These are phyloP conservation scores for Oncopodura yosiiana DNA, from an alignment of 1,140 invertebrate genomes.

Conservation along the genomic window DNA sequence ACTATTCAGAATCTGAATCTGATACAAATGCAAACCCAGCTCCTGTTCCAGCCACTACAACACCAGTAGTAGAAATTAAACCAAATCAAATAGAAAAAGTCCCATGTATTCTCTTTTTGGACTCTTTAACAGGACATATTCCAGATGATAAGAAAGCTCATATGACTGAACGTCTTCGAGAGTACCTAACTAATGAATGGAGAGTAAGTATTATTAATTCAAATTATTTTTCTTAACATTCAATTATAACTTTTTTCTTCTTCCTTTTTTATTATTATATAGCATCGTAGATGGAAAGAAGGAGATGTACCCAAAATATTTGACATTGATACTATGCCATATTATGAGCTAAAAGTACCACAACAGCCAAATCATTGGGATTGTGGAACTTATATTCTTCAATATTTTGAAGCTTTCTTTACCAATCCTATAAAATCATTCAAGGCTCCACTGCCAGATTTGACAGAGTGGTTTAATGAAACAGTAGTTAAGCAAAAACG, in stretches of 20 bases:
- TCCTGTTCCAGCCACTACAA: too few species aligned
- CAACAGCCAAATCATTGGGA: slow-evolving; percentile 95
- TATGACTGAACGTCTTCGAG: slow-evolving; percentile 71
- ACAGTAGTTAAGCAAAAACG: slow-evolving; percentile 4
- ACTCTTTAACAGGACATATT: slow-evolving; percentile 74
- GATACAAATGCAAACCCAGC: too few species aligned
- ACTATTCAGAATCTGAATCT: too few species aligned
- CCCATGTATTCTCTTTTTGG: slow-evolving; percentile 89
- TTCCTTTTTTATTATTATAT: not conserved
- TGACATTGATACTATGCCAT: slow-evolving; percentile 69
- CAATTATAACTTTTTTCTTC: not conserved
- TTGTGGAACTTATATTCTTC: slow-evolving; percentile 88
- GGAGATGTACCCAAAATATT: slow-evolving; percentile 51
- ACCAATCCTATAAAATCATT: slow-evolving; percentile 9
- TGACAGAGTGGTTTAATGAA: slow-evolving; percentile 19
- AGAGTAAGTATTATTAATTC: slow-evolving; percentile 42
- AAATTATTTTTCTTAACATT: not conserved
- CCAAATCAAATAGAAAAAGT: not conserved
- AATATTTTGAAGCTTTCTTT: slow-evolving; percentile 95
- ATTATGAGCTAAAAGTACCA: slow-evolving; percentile 75
- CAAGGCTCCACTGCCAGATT: not conserved
- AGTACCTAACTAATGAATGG: slow-evolving; percentile 84
- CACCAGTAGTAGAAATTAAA: too few species aligned
- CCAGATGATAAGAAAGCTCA: too few species aligned
- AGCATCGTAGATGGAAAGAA: slow-evolving; percentile 42